Evolutionary conservation across 2,888 invertebrate genomes (phyloP).

Genomic region (Dryomyza anilis): DNA sequence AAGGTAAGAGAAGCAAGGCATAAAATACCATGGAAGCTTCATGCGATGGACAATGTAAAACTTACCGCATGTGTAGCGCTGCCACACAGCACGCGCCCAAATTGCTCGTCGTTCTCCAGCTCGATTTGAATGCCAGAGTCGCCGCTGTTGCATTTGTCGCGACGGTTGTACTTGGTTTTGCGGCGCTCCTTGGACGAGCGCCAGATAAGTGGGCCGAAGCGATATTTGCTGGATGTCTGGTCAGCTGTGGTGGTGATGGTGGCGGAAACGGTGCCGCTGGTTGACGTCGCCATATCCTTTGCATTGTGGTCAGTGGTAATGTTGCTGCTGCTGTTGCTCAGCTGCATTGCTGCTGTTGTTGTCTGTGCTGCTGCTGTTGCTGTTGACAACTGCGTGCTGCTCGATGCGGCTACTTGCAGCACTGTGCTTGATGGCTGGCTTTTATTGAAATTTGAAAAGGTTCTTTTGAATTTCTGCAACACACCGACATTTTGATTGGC

Average conservation of each 20-base stretch:
- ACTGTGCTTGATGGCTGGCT: slow-evolving; percentile 24
- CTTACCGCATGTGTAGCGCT: neutral
- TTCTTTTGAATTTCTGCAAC: slow-evolving; percentile 73
- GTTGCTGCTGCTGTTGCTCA: neutral
- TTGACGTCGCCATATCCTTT: neutral
- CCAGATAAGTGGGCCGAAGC: slow-evolving; percentile 75
- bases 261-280: neutral
- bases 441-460: slow-evolving; percentile 65
- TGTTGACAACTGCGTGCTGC: slow-evolving; percentile 21
- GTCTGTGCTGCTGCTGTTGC: slow-evolving; percentile 5
- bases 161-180: slow-evolving; percentile 71
- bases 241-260: neutral
- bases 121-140: slow-evolving; percentile 77
- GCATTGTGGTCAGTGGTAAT: slow-evolving; percentile 23
- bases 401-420: slow-evolving; percentile 15
- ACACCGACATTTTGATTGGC: slow-evolving; percentile 60
- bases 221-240: slow-evolving; percentile 55
- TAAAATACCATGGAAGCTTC: too few species aligned
- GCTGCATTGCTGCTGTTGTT: slow-evolving; percentile 19
- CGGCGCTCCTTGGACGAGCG: slow-evolving; percentile 74
- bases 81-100: slow-evolving; percentile 39
- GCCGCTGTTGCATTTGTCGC: slow-evolving; percentile 75
- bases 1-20: neutral
- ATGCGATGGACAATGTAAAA: neutral
- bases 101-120: slow-evolving; percentile 61